Percentiles rank a stretch among this genome's conserved stretches.
phyloP scores from a whole-genome alignment of 2,888 invertebrate species.

The Ophonus ardosiacus region DNA sequence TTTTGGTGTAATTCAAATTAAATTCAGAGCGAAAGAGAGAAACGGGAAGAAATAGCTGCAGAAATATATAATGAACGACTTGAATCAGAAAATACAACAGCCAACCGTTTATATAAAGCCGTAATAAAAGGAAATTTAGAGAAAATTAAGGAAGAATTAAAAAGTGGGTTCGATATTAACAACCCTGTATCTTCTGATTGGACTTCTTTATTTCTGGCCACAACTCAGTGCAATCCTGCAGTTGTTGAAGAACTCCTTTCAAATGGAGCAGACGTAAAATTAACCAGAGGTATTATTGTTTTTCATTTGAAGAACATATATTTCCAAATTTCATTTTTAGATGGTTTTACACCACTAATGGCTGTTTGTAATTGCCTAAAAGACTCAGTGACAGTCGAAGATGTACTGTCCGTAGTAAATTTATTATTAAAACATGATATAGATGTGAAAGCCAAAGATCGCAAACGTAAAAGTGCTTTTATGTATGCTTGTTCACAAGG shows the following conservation, averaged over 20 bases:
- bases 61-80: constrained; percentile 29
- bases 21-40: constrained; percentile 64
- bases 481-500: constrained; percentile 81
- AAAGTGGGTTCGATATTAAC: constrained; percentile 72
- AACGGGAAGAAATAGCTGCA: constrained; percentile 53
- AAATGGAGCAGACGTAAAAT: constrained; percentile 80
- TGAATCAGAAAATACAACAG: constrained; percentile 54
- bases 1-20: not conserved
- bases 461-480: constrained; percentile 80
- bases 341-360: constrained; percentile 82
- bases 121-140: constrained; percentile 74
- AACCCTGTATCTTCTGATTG: constrained; percentile 78
- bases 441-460: constrained; percentile 78
- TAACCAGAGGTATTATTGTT: constrained; percentile 70
- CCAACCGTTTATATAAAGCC: constrained; percentile 73
- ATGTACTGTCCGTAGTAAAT: constrained; percentile 73
- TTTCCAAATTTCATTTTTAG: constrained; percentile 72
- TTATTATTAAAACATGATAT: constrained; percentile 78
- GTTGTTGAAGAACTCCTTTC: constrained; percentile 78
- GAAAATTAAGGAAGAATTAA: constrained; percentile 70
- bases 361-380: constrained; percentile 80
- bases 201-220: constrained; percentile 81
- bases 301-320: not conserved
- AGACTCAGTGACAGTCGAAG: constrained; percentile 74
- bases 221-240: constrained; percentile 78